phyloP scores from a whole-genome alignment of 2,113 vertebrate genomes.

The Rhagologus leucostigma region DNA sequence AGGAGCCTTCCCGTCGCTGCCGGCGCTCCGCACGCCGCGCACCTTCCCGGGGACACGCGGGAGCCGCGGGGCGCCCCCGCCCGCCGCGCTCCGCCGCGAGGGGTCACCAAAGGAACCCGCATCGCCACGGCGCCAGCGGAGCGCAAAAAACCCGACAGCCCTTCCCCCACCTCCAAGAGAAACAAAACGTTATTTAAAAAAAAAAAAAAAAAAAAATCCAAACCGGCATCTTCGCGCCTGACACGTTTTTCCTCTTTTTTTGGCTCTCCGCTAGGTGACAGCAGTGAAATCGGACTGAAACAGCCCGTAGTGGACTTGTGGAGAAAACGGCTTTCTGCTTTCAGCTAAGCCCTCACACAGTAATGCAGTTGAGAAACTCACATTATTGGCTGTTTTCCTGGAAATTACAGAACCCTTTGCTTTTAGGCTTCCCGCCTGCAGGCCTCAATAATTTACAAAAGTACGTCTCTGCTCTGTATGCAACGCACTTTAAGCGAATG shows the following conservation, averaged over 20 bases:
- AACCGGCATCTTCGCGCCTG: neutral
- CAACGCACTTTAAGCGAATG: neutral
- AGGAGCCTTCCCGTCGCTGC: too few species aligned
- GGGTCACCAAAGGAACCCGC: neutral
- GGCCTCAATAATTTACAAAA: conserved; percentile 39
- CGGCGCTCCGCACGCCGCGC: neutral
- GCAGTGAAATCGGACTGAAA: neutral
- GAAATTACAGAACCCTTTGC: conserved; percentile 45
- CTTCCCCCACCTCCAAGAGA: rapidly evolving
- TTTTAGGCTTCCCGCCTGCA: conserved; percentile 35
- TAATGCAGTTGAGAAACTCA: neutral
- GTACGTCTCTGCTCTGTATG: neutral
- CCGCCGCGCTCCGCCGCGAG: neutral
- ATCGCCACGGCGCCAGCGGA: rapidly evolving
- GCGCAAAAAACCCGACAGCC: rapidly evolving
- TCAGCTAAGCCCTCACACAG: neutral
- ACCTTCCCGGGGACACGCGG: rapidly evolving
- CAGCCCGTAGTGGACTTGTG: neutral
- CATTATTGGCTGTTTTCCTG: conserved; percentile 42
- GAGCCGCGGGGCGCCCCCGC: too few species aligned
- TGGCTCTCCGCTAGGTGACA: conserved; percentile 8
- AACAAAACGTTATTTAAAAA: too few species aligned
- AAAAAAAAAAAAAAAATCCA: too few species aligned
- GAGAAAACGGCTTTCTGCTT: neutral
- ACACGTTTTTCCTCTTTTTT: neutral